A percentile compares a stretch with the other conserved stretches of the same genome.
These are phyloP conservation scores for Porites lobata DNA, from an alignment of 92 coral and sea anemone genomes.

Conservation along the genomic window DNA sequence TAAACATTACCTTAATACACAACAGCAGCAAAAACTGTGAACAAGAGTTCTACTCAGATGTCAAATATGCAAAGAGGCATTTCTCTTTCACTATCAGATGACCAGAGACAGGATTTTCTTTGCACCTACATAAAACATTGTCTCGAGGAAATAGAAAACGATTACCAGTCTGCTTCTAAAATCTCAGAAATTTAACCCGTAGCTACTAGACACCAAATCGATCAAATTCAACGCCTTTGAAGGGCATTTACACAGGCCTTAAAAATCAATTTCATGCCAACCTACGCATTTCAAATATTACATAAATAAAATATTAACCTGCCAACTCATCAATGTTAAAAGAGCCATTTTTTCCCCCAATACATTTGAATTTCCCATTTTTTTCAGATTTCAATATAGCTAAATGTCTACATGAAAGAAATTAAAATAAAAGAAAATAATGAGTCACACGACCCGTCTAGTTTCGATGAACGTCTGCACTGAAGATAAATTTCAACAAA, in stretches of 20 bases:
- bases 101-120: not conserved
- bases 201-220: not conserved
- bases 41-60: not conserved
- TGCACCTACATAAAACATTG: not conserved
- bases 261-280: not conserved
- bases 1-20: not conserved
- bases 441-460: not conserved
- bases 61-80: not conserved
- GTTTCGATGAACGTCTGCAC: not conserved
- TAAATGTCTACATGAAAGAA: not conserved
- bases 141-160: not conserved
- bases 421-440: not conserved
- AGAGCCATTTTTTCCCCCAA: not conserved
- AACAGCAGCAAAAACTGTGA: not conserved
- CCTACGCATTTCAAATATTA: not conserved
- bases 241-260: not conserved
- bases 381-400: no score
- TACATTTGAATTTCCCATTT: not conserved
- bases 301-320: constrained; percentile 44
- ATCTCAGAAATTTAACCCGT: not conserved
- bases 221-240: not conserved
- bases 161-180: not conserved
- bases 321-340: constrained; percentile 21
- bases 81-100: not conserved
- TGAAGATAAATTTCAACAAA: not conserved